phyloP scores from a whole-genome alignment of 2,888 invertebrate genomes.

The Conistra vaccinii region DNA sequence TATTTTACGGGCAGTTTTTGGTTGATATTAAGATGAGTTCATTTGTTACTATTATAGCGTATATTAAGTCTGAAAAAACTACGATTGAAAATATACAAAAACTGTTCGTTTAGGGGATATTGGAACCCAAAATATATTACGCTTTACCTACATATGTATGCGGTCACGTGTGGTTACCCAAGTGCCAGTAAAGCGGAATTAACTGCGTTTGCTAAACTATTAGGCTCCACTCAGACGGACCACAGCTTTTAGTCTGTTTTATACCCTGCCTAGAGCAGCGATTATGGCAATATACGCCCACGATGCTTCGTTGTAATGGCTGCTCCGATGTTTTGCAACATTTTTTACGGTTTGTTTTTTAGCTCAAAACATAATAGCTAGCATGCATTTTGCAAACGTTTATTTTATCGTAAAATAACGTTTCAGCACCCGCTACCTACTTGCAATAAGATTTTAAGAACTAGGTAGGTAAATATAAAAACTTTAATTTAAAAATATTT shows the following conservation, averaged over 20 bases:
- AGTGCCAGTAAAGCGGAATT: constrained; percentile 62
- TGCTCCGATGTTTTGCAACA: background rate
- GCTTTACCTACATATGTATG: constrained; percentile 8
- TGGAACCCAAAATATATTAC: background rate
- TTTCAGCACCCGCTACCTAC: too few species aligned
- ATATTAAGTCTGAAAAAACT: background rate
- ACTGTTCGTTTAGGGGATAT: background rate
- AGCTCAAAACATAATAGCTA: background rate
- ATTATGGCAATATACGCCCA: constrained; percentile 30
- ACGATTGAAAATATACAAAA: background rate
- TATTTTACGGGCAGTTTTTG: constrained; percentile 20
- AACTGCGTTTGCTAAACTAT: constrained; percentile 68
- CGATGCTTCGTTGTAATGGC: constrained; percentile 3
- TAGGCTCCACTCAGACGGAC: constrained; percentile 63
- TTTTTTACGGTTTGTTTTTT: constrained; percentile 14
- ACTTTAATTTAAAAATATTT: background rate
- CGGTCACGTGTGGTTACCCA: constrained; percentile 45
- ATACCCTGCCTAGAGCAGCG: constrained; percentile 21
- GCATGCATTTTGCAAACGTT: background rate
- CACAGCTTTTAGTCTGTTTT: constrained; percentile 44
- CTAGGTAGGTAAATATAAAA: too few species aligned
- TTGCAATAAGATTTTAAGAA: background rate
- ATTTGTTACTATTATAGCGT: background rate
- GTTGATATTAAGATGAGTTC: background rate
- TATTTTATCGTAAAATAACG: background rate